A percentile compares a stretch with the other conserved stretches of the same genome.
Conservation (phyloP, 2,888 invertebrate species). For the Tridacna crocea region DNA sequence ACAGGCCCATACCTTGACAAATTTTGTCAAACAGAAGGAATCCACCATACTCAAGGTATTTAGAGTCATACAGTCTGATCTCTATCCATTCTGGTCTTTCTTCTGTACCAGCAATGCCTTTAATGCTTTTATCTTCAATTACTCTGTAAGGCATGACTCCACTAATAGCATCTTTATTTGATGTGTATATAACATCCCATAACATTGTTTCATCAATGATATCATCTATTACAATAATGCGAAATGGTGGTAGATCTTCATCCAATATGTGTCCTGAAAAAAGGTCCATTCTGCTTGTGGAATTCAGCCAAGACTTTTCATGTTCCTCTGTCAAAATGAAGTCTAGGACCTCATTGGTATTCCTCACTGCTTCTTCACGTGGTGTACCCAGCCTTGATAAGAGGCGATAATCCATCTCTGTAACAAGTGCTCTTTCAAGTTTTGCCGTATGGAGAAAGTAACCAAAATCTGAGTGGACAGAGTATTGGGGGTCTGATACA, state of each 20-base stretch:
- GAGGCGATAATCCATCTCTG: neutral
- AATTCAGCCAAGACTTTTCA: neutral
- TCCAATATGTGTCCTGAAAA: too few species aligned
- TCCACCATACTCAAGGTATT: neutral
- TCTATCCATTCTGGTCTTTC: neutral
- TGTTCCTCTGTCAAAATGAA: neutral
- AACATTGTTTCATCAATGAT: neutral
- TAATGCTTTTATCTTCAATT: neutral
- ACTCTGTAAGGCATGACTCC: neutral
- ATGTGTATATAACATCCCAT: neutral
- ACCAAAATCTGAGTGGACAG: neutral
- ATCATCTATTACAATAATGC: slow-evolving; percentile 2
- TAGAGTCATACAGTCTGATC: neutral
- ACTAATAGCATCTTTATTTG: neutral
- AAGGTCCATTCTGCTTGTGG: neutral
- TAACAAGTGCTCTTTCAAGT: neutral
- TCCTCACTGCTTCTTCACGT: neutral
- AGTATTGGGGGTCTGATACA: neutral
- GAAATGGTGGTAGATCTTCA: neutral
- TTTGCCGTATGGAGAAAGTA: neutral
- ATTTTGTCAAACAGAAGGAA: neutral
- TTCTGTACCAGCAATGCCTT: neutral
- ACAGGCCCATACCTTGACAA: slow-evolving; percentile 17
- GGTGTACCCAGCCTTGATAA: neutral
- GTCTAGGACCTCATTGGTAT: neutral